phyloP scores from a whole-genome alignment of 2,888 invertebrate genomes.

The Hoplodrina blanda region DNA sequence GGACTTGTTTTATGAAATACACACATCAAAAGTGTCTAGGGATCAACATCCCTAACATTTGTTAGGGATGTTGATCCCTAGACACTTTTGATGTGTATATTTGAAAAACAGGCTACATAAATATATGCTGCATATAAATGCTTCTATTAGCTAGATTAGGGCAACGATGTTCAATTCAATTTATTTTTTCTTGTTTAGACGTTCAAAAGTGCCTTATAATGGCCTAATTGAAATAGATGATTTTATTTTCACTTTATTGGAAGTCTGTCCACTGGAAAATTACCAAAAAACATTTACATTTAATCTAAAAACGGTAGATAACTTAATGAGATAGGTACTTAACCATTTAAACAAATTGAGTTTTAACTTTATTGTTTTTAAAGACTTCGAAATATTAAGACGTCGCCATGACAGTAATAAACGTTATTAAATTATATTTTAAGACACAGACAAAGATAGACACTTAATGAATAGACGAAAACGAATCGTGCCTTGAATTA shows the following conservation, averaged over 20 bases:
- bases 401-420: neutral
- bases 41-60: too few species aligned
- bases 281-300: neutral
- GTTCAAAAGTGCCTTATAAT: too few species aligned
- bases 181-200: too few species aligned
- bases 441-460: constrained; percentile 10
- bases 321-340: neutral
- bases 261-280: neutral
- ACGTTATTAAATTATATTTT: neutral
- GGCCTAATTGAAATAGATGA: too few species aligned
- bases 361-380: neutral
- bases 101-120: too few species aligned
- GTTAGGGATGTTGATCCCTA: too few species aligned
- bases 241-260: too few species aligned
- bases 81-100: too few species aligned
- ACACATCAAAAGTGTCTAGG: too few species aligned
- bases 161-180: too few species aligned
- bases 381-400: neutral
- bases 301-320: neutral
- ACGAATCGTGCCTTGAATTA: constrained; percentile 51
- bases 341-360: neutral
- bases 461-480: constrained; percentile 26
- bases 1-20: constrained; percentile 31
- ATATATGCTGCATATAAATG: neutral
- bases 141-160: neutral